phyloP scores from a whole-genome alignment of 64 coral and sea anemone genomes.

The Stichodactyla helianthus region DNA sequence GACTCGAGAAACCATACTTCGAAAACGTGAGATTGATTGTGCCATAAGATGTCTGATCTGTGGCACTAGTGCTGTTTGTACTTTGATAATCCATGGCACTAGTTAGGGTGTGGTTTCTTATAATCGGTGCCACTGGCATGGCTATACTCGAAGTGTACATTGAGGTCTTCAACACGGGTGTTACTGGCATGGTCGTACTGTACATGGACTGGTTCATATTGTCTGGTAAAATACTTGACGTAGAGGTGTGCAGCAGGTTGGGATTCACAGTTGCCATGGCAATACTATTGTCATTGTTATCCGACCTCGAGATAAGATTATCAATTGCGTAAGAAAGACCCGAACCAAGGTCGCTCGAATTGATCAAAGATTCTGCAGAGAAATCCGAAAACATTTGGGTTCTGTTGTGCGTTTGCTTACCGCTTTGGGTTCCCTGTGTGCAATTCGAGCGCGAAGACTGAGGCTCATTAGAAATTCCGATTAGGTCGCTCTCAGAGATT shows the following conservation, averaged over 20 bases:
- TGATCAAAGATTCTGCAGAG: constrained; percentile 81
- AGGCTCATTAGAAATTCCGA: constrained; percentile 33
- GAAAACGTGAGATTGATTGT: background rate
- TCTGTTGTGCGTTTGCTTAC: constrained; percentile 20
- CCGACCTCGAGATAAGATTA: constrained; percentile 76
- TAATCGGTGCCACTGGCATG: background rate
- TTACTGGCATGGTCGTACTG: background rate
- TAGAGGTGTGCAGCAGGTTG: constrained; percentile 72
- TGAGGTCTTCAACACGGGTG: background rate
- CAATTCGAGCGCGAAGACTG: constrained; percentile 16
- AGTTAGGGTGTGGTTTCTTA: background rate
- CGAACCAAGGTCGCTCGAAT: constrained; percentile 63
- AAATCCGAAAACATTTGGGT: constrained; percentile 83
- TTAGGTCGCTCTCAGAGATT: constrained; percentile 67
- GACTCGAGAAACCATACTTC: constrained; percentile 23
- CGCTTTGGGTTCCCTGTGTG: constrained; percentile 36
- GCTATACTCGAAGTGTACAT: background rate
- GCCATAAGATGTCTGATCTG: background rate
- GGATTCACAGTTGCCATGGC: constrained; percentile 86
- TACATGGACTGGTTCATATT: constrained; percentile 1
- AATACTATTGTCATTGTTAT: constrained; percentile 55
- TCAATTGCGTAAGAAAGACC: constrained; percentile 87
- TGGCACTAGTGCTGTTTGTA: background rate
- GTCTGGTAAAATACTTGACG: constrained; percentile 29
- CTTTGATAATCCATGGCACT: background rate